Evolutionary conservation across 2,888 invertebrate genomes (phyloP).

Genomic region (Plebejus anna): DNA sequence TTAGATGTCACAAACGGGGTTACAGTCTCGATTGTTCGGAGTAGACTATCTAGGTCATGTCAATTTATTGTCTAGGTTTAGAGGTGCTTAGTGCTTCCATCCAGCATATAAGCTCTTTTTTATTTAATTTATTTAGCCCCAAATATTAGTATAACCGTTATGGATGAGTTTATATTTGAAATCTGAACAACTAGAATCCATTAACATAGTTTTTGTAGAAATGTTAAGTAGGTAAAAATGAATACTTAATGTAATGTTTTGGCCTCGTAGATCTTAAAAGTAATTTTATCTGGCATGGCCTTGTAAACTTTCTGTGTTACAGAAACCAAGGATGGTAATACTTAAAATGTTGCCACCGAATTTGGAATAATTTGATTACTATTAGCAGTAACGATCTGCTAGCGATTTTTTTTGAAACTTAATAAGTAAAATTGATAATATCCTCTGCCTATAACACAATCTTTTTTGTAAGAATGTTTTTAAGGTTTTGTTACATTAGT

Average conservation of each 20-base stretch:
- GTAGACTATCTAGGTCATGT: conserved; percentile 19
- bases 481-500: not conserved
- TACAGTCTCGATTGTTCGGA: not conserved
- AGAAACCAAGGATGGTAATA: not conserved
- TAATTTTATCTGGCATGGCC: not conserved
- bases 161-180: not conserved
- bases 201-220: not conserved
- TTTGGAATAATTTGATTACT: not conserved
- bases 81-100: conserved; percentile 18
- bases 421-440: not conserved
- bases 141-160: not conserved
- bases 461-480: not conserved
- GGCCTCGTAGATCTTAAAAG: not conserved
- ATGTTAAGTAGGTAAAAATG: not conserved
- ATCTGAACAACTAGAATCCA: not conserved
- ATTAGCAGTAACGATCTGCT: not conserved
- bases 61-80: conserved; percentile 18
- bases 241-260: not conserved
- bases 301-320: not conserved
- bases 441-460: not conserved
- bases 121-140: not conserved
- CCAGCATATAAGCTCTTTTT: not conserved
- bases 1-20: conserved; percentile 17
- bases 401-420: not conserved
- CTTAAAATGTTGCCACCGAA: not conserved